These are phyloP conservation scores for Drosophila nr. fundita DNA, from an alignment of 2,888 invertebrate species.

Conservation along the genomic window DNA sequence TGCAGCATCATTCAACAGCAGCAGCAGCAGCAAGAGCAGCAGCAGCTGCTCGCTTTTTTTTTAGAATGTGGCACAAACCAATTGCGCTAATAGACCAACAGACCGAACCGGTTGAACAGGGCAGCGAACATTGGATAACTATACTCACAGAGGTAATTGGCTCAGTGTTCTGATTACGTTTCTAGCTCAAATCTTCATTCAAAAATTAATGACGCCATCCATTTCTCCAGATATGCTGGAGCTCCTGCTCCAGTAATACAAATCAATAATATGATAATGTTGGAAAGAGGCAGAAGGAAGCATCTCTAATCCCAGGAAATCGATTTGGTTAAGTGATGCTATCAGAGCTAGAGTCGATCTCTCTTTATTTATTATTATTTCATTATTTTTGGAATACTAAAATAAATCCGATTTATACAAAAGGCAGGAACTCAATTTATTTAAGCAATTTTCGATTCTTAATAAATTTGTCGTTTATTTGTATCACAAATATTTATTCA, in stretches of 20 bases:
- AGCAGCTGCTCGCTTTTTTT: slow-evolving; percentile 16
- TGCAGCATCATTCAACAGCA: slow-evolving; percentile 43
- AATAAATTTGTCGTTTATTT: not conserved
- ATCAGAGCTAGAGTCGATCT: not conserved
- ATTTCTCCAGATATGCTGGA: not conserved
- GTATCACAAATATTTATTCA: not conserved
- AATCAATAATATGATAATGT: too few species aligned
- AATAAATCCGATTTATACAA: not conserved
- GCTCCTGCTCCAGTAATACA: too few species aligned
- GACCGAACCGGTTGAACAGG: slow-evolving; percentile 41
- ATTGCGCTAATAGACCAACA: slow-evolving; percentile 67
- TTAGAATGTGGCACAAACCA: slow-evolving; percentile 70
- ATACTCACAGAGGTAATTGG: slow-evolving; percentile 29
- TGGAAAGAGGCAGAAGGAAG: not conserved
- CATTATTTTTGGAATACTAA: fast-evolving
- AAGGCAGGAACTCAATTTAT: not conserved
- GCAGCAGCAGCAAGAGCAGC: slow-evolving; percentile 6
- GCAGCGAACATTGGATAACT: slow-evolving; percentile 38
- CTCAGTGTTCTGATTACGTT: slow-evolving; percentile 8
- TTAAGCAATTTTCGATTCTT: not conserved
- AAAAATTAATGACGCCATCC: not conserved
- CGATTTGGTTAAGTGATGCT: too few species aligned
- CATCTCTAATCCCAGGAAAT: not conserved
- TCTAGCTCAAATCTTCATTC: not conserved
- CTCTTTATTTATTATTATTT: not conserved